Base-by-base conservation (phyloP, 2,888 invertebrate genomes). In the Ditula angustiorana region DNA sequence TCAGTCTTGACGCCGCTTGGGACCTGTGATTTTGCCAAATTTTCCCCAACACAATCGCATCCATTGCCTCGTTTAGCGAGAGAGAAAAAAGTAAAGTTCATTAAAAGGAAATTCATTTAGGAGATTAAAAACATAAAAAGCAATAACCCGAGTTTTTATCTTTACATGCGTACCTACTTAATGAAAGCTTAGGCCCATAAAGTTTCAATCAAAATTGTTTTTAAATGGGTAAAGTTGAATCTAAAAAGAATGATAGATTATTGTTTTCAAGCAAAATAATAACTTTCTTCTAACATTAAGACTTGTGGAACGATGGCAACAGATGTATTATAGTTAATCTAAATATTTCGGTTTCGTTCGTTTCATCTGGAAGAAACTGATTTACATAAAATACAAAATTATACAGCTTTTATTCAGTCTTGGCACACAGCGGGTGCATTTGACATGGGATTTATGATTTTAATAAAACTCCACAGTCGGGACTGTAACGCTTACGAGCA, bases 371-470 rank as follows among this genome's bases (percentile, higher is more conserved):
- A 69, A 67, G 68, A 76, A 81, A 81, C 74, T 81, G 77, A 84
- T 88, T 88, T 86, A 82, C 82, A 86, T 86, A 83, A 86, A 83
- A 79, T 80, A 87, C 83, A 82, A 59, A 66, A 82, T 83, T 81
- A 82, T 86, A 85, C 85, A 83, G 83, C 83, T 84, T 83, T 81
- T 84, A 84, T 85, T 82, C 83, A 82, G 84, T 83, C 84, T 83
- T 79, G 76, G 80, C 77, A 77, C 76, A 77, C 76, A 83, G 81
- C 90, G 87, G 88, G 85, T 92, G 92, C 86, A 86, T 89, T 89
- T 91, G 92, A 92, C 92, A 82, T 74, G 75, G 83, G 87, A 92
- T 92, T 92, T 92, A 92, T 92, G 85, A 89, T 89, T 92, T 92
- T 92, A 92, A 92, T 92, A 92, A 91, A 92, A 91, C 85, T 82